Evolutionary conservation across 2,797 vertebrate genomes (phyloP).

Genomic region (Geotrypetes seraphini): DNA sequence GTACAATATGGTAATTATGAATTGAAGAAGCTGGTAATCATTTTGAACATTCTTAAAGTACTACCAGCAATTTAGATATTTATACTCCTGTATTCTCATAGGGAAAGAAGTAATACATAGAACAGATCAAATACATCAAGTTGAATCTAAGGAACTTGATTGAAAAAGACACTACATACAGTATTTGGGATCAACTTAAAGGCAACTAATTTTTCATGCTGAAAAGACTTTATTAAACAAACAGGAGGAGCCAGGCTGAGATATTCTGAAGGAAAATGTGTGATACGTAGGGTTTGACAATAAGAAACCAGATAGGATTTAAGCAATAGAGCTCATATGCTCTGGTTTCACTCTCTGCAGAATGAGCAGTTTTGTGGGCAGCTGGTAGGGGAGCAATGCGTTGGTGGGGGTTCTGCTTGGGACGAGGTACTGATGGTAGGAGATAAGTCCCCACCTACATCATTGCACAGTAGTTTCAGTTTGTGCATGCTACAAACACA

Average conservation of each 20-base stretch:
- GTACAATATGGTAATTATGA: too few relatives aligned
- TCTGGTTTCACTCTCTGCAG: background rate
- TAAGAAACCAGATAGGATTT: background rate
- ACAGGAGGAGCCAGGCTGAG: background rate
- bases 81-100: too few relatives aligned
- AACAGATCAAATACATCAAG: too few relatives aligned
- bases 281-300: background rate
- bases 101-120: too few relatives aligned
- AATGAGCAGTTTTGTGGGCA: background rate
- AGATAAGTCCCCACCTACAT: constrained; percentile 42
- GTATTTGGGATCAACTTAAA: too few relatives aligned
- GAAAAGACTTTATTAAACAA: too few relatives aligned
- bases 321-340: background rate
- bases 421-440: constrained; percentile 10
- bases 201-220: too few relatives aligned
- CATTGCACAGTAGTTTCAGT: constrained; percentile 35
- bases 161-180: too few relatives aligned
- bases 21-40: too few relatives aligned
- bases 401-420: constrained; percentile 8
- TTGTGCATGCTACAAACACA: constrained; percentile 25
- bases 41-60: too few relatives aligned
- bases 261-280: background rate
- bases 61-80: too few relatives aligned
- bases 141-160: too few relatives aligned
- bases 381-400: background rate